Conservation (phyloP, 2,888 invertebrate species). For the Ametastegia equiseti region DNA sequence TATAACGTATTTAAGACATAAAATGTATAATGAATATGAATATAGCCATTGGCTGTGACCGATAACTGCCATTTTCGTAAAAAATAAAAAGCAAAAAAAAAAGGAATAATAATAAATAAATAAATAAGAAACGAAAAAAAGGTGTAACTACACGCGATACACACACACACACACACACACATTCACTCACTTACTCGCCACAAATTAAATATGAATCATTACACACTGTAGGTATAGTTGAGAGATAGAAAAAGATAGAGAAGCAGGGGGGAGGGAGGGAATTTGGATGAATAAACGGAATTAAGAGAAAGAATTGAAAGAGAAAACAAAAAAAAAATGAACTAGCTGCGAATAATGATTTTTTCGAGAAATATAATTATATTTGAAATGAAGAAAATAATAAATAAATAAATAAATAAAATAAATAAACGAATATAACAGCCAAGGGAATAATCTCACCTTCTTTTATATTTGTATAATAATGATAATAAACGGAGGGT, state of each 20-base stretch:
- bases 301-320: slow-evolving; percentile 19
- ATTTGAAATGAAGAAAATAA: background rate
- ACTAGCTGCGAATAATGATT: background rate
- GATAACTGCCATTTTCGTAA: slow-evolving; percentile 76
- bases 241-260: background rate
- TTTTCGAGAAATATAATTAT: background rate
- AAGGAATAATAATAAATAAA: slow-evolving; percentile 24
- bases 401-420: no score
- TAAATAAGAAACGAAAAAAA: slow-evolving; percentile 40
- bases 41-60: slow-evolving; percentile 76
- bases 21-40: slow-evolving; percentile 64
- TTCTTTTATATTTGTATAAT: slow-evolving; percentile 1
- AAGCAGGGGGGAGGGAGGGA: background rate
- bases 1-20: slow-evolving; percentile 55
- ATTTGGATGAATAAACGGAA: background rate
- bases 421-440: background rate
- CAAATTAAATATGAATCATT: slow-evolving; percentile 4
- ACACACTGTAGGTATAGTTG: slow-evolving; percentile 6
- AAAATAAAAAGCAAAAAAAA: no score
- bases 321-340: slow-evolving; percentile 42
- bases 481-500: background rate
- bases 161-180: no score
- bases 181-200: no score
- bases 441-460: slow-evolving; percentile 41
- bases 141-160: slow-evolving; percentile 12